phyloP scores from a whole-genome alignment of 2,797 vertebrate species.

The Euphonia xanthogaster region DNA sequence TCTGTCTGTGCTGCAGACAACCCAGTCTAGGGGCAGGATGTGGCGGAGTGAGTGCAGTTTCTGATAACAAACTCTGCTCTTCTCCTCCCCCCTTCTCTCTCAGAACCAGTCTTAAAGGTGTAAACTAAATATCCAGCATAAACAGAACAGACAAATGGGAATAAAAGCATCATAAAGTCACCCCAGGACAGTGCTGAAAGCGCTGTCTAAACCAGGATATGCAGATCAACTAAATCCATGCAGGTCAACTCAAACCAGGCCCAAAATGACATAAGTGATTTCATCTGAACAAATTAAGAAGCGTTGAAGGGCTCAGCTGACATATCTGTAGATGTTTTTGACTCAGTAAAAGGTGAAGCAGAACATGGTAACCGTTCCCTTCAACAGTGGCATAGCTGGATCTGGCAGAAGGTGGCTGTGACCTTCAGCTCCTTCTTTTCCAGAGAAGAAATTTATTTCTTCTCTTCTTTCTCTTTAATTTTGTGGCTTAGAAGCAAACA shows the following conservation, averaged over 20 bases:
- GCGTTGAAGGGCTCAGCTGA: background rate
- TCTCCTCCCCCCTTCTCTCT: background rate
- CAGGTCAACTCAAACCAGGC: background rate
- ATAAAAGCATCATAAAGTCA: background rate
- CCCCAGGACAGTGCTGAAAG: background rate
- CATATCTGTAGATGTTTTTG: background rate
- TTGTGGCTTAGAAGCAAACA: background rate
- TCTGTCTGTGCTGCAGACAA: background rate
- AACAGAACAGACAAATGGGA: background rate
- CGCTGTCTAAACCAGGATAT: background rate
- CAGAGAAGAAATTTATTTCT: background rate
- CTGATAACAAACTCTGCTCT: background rate
- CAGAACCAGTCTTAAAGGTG: background rate
- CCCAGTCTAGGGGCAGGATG: background rate
- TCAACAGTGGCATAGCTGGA: background rate
- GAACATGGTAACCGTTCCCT: background rate
- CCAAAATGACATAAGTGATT: background rate
- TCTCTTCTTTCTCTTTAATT: background rate
- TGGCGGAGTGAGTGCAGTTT: background rate
- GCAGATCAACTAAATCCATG: background rate
- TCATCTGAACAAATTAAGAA: background rate
- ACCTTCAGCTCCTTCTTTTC: background rate
- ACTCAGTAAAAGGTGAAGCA: background rate
- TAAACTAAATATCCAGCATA: background rate
- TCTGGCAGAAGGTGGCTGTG: background rate